Evolutionary conservation across 2,113 vertebrate genomes (phyloP).

Genomic region (Guaruba guarouba): DNA sequence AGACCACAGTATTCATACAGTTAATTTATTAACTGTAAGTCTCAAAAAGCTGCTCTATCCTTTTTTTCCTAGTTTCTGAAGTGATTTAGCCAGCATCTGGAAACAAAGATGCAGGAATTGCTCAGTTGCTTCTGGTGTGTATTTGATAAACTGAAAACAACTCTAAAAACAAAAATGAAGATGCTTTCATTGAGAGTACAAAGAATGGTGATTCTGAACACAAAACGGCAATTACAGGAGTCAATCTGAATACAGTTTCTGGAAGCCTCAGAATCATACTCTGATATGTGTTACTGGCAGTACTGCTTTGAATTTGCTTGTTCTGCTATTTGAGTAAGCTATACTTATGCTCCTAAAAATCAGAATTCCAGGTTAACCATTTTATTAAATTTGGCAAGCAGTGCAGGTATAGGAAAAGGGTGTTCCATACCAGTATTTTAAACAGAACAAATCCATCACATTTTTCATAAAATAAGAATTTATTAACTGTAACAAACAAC

Average conservation of each 20-base stretch:
- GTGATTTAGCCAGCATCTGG: neutral
- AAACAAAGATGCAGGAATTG: neutral
- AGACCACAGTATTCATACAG: neutral
- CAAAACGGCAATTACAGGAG: neutral
- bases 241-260: conserved; percentile 17
- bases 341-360: neutral
- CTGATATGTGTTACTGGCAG: neutral
- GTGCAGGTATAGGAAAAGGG: neutral
- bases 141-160: neutral
- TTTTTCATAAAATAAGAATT: conserved; percentile 34
- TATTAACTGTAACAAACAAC: conserved; percentile 18
- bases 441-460: conserved; percentile 3
- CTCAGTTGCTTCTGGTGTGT: neutral
- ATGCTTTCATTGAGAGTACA: neutral
- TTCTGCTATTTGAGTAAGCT: conserved; percentile 2
- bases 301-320: neutral
- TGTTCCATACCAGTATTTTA: neutral
- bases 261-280: neutral
- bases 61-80: neutral
- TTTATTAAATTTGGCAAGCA: neutral
- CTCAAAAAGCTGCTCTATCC: neutral
- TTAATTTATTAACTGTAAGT: neutral
- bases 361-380: neutral
- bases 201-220: neutral
- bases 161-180: neutral